Evolutionary conservation across 2,797 vertebrate genomes (phyloP).

Genomic region (Gadopsis marmoratus): DNA sequence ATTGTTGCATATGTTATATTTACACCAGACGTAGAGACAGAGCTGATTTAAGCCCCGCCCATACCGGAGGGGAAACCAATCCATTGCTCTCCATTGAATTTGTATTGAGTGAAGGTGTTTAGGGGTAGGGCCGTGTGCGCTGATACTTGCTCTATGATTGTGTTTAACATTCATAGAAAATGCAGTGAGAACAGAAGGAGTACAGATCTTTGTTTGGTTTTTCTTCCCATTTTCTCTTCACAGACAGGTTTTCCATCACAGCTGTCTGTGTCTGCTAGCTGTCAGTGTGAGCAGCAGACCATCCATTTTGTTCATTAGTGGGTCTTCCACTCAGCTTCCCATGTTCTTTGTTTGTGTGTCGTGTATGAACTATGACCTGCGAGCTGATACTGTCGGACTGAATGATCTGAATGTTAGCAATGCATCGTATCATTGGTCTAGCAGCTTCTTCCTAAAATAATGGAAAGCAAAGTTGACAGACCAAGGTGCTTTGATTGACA

Average conservation of each 20-base stretch:
- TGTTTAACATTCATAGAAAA: slow-evolving; percentile 16
- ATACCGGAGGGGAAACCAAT: too few relatives aligned
- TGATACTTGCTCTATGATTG: slow-evolving; percentile 12
- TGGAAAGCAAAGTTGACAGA: slow-evolving; percentile 25
- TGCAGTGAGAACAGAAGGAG: background rate
- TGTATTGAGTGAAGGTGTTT: too few relatives aligned
- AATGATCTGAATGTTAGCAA: slow-evolving; percentile 66
- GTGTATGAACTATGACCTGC: slow-evolving; percentile 76
- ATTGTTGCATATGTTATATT: background rate
- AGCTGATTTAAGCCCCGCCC: too few relatives aligned
- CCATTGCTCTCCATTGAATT: too few relatives aligned
- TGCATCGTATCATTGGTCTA: slow-evolving; percentile 37
- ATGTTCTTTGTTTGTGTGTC: slow-evolving; percentile 80
- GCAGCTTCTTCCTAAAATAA: slow-evolving; percentile 38
- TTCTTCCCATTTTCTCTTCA: slow-evolving; percentile 26
- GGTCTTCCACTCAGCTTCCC: slow-evolving; percentile 76
- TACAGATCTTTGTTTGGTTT: slow-evolving; percentile 29
- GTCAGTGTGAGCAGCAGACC: slow-evolving; percentile 58
- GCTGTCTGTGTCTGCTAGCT: slow-evolving; percentile 50
- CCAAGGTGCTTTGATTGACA: slow-evolving; percentile 24
- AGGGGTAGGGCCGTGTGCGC: background rate
- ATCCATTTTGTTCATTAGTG: slow-evolving; percentile 78
- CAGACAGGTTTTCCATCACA: slow-evolving; percentile 62
- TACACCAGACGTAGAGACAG: background rate
- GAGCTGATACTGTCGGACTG: slow-evolving; percentile 72